Base-by-base conservation (phyloP, 2,888 invertebrate species). In the Margaritifera margaritifera region DNA sequence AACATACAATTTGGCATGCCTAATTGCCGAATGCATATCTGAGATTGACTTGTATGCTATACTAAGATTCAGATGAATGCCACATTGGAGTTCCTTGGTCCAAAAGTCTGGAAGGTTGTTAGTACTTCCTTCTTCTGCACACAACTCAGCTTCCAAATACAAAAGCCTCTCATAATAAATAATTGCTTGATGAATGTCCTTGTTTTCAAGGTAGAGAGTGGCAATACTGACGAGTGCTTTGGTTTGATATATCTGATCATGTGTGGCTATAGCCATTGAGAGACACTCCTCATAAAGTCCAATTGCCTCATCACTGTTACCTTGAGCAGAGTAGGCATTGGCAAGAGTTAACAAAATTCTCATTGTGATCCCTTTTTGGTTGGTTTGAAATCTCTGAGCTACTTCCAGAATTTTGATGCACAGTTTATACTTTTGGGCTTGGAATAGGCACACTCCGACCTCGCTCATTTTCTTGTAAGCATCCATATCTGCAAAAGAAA, bases 21-120 rank as follows among this genome's bases (percentile, higher is more conserved):
- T 72, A 4, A 85, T 75, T 1, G 89, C 88, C 6, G 80, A 69
- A 18, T 78, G 68, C 77, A 87, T 81, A 67, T 83, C 82, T 11
- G 87, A 86, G 27, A 88, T 86, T 25, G 83, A 80, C 74, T 88
- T 88, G 79, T 88, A 89, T 2, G 88, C 88, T 27, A 88, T 85
- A 69, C 87, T 87, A 6, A 88, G 77, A 72, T 89, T 89, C 51
- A 88, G 72, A 70, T 86, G 85, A 8, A 89, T 73, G 3, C 85
- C 87, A 78, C 86, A 84, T 66, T 85, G 84, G 0, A 89, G 79
- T 65, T 86, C 84, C 63, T 74, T 76, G 11, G 84, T 88, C 88
- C 88, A 88, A 74, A 84, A 87, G 53, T 85, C 84, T 6, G 86
- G 87, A 66, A 86, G 68, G 42, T 68, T 66, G 11, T 75, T 77